These are phyloP conservation scores for Polypedilum pembai DNA, from an alignment of 1,140 invertebrate genomes.

Conservation along the genomic window DNA sequence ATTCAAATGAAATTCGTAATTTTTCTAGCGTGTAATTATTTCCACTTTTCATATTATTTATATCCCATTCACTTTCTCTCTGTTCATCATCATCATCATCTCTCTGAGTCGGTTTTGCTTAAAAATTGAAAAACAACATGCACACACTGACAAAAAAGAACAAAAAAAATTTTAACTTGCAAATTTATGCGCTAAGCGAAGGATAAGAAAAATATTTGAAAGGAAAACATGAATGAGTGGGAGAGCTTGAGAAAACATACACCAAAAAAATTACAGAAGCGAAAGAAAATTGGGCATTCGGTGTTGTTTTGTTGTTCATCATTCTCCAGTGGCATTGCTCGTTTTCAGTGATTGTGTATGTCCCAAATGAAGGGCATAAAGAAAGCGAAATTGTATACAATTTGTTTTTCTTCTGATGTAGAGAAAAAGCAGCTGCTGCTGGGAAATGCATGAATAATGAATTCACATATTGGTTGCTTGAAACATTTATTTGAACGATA, in stretches of 20 bases:
- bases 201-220: background rate
- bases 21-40: conserved; percentile 28
- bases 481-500: background rate
- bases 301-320: background rate
- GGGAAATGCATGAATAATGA: conserved; percentile 28
- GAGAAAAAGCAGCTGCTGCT: conserved; percentile 21
- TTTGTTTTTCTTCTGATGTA: background rate
- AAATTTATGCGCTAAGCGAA: background rate
- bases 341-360: conserved; percentile 2
- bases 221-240: background rate
- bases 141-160: background rate
- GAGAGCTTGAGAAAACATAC: background rate
- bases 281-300: conserved; percentile 17
- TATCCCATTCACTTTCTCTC: background rate
- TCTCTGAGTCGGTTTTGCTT: too few species aligned
- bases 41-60: conserved; percentile 25
- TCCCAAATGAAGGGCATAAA: background rate
- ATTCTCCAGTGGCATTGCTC: conserved; percentile 8
- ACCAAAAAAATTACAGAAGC: conserved; percentile 4
- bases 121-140: too few species aligned
- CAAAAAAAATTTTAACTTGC: conserved; percentile 2
- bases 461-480: background rate
- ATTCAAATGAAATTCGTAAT: conserved; percentile 21
- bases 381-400: conserved; percentile 8
- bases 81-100: conserved; percentile 10